Evolutionary conservation across 2,888 invertebrate genomes (phyloP), one percentile per base, ranked within the genome.

Genomic region (Piscicola geometra): DNA sequence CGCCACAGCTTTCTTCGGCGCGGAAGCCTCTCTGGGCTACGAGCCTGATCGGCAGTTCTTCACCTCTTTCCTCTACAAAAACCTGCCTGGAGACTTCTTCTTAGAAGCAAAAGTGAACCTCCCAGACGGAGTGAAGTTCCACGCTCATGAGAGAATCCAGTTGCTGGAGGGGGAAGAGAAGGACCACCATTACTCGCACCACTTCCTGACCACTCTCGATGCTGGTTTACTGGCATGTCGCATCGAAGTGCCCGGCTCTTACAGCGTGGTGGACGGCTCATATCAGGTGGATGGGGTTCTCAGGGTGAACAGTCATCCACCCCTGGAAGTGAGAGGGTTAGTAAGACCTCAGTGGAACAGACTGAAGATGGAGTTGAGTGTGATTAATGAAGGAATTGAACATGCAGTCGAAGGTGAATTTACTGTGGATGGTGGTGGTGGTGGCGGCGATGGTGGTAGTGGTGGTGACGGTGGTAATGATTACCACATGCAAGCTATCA

Each of bases 141-240:
- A 25, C 25, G 25, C n/a, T 9, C 25, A 25, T 56, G 60, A 56
- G 60, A 56, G n/a, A 56, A 21, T 56, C 3, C 5, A 5, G 15
- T 41, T 41, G 41, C 5, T 15, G 41, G 41, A 15, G 5, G n/a
- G n/a, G n/a, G n/a, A n/a, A n/a, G 50, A 47, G 21, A 47, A 47
- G 21, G 5, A 3, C 21, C 3, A 5, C 21, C 25, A 56, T n/a
- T 56, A 56, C 60, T 5, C 12, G 15, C 60, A 56, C 25, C 60
- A 56, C 60, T 56, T 56, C 60, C 60, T 56, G 21, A n/a, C 60
- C 60, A 56, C 60, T 56, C n/a, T 56, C 5, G 60, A 56, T 25
- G 60, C 60, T 21, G 60, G 60, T 21, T 25, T 15, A 5, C 3
- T 56, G 12, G n/a, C n/a, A n/a, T 18, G 60, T 25, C 21, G n/a